Evolutionary conservation across 2,888 invertebrate genomes (phyloP).

Genomic region (Cephus sareptanus): DNA sequence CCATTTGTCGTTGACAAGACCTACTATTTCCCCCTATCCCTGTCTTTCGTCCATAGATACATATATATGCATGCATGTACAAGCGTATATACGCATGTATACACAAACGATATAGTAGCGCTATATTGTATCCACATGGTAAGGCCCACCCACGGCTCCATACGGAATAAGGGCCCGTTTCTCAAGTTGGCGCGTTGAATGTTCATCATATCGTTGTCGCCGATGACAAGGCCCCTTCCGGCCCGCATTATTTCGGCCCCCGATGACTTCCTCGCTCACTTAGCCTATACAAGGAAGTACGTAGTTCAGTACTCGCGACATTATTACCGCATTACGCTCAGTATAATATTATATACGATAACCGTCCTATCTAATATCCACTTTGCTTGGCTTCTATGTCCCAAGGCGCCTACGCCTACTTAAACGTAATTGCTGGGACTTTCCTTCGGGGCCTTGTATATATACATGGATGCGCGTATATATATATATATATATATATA

Average conservation of each 20-base stretch:
- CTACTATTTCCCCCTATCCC: not conserved
- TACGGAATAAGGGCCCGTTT: not conserved
- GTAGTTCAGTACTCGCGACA: not conserved
- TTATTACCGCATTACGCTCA: not conserved
- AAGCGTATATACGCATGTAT: not conserved
- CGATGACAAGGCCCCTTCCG: conserved; percentile 56
- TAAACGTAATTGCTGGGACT: conserved; percentile 13
- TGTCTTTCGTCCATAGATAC: not conserved
- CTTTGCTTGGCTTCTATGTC: not conserved
- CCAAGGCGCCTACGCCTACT: conserved; percentile 21
- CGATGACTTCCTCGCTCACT: not conserved
- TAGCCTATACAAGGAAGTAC: not conserved
- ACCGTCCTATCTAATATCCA: not conserved
- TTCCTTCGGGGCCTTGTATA: not conserved
- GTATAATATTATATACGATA: not conserved
- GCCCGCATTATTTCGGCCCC: conserved; percentile 20
- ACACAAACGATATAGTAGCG: not conserved
- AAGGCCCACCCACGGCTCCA: conserved; percentile 8
- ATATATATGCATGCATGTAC: not conserved
- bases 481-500: not conserved
- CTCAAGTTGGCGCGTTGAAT: conserved; percentile 12
- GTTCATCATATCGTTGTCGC: conserved; percentile 50
- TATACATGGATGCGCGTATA: too few species aligned
- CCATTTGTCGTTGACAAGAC: not conserved
- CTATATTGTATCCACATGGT: not conserved